Evolutionary conservation across 2,888 invertebrate genomes (phyloP).

Genomic region (Hypena proboscidalis): DNA sequence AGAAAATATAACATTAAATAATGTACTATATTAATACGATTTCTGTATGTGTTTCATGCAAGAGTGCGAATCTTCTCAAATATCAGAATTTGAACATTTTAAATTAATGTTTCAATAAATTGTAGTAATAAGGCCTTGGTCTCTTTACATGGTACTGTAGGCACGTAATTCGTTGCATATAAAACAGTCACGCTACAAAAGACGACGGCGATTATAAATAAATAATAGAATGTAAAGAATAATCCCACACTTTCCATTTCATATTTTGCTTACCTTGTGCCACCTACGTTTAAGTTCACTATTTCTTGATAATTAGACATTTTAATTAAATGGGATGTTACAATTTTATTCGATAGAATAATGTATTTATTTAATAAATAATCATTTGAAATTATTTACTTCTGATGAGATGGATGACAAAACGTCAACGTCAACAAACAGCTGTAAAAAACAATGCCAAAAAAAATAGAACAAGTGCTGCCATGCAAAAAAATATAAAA

Average conservation of each 20-base stretch:
- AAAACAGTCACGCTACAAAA: neutral
- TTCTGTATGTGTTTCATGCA: no score
- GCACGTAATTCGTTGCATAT: neutral
- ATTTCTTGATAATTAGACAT: conserved; percentile 87
- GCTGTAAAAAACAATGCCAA: conserved; percentile 44
- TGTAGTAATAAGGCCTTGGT: no score
- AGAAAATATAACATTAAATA: no score
- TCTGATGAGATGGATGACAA: conserved; percentile 23
- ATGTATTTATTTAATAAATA: conserved; percentile 3
- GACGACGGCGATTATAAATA: neutral
- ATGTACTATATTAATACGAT: no score
- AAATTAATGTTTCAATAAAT: no score
- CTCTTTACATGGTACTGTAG: no score
- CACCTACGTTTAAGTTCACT: conserved; percentile 97
- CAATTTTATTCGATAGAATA: conserved; percentile 24
- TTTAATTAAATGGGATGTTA: conserved; percentile 30
- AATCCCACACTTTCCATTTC: conserved; percentile 36
- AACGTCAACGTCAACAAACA: conserved; percentile 53
- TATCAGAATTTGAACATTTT: neutral
- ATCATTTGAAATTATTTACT: conserved; percentile 35
- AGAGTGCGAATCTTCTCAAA: neutral
- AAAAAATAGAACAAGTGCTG: conserved; percentile 9
- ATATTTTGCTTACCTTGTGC: conserved; percentile 89
- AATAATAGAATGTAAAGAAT: conserved; percentile 7
- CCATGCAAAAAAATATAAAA: conserved; percentile 9